phyloP scores from a whole-genome alignment of 92 coral and sea anemone species.

The Epizoanthus fatuus region DNA sequence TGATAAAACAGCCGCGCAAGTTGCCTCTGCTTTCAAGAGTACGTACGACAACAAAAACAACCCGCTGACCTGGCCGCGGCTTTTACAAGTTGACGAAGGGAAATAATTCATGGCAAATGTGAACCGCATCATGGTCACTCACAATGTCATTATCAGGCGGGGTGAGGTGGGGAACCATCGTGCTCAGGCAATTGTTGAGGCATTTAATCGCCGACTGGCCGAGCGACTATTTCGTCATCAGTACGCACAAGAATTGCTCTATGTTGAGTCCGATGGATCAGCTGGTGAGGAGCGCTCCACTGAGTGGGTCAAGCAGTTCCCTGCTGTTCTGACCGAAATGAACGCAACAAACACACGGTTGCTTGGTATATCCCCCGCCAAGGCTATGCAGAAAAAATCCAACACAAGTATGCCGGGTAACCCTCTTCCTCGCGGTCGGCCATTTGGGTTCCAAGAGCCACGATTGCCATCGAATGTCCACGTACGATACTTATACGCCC shows the following conservation, averaged over 20 bases:
- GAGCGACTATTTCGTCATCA: conserved; percentile 23
- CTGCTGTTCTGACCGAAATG: conserved; percentile 10
- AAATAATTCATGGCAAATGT: conserved; percentile 24
- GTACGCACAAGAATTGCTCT: conserved; percentile 24
- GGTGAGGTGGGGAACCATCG: conserved; percentile 19
- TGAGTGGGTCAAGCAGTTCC: conserved; percentile 9
- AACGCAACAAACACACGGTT: conserved; percentile 8
- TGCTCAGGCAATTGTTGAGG: conserved; percentile 21
- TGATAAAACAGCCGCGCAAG: conserved; percentile 24
- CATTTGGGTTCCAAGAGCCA: conserved; percentile 25
- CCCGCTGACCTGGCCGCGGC: background rate
- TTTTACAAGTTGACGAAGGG: background rate
- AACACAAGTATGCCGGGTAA: background rate
- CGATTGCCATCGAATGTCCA: conserved; percentile 8
- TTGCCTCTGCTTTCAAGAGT: conserved; percentile 20
- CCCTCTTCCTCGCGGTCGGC: conserved; percentile 10
- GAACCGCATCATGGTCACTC: background rate
- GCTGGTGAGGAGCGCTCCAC: conserved; percentile 10
- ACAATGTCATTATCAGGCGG: no score
- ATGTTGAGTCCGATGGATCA: conserved; percentile 1
- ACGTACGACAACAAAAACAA: background rate
- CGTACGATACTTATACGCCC: background rate
- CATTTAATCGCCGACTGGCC: conserved; percentile 3
- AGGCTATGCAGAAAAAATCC: background rate
- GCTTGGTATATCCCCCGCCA: conserved; percentile 10